phyloP scores from a whole-genome alignment of 2,888 invertebrate genomes.

The Tryphoninae sp. region DNA sequence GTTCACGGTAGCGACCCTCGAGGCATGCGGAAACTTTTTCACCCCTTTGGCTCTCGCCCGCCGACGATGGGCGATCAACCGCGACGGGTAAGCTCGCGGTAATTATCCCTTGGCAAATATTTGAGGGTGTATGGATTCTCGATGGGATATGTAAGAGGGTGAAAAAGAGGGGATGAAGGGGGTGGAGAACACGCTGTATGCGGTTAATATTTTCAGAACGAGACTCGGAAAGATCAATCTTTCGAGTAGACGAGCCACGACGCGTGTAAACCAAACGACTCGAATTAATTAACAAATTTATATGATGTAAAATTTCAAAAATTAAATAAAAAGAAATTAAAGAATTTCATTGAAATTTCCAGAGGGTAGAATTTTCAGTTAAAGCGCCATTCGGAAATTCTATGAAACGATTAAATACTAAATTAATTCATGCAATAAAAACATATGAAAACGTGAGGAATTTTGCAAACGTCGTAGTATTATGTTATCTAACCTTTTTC shows the following conservation, averaged over 20 bases:
- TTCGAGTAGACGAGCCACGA: background rate
- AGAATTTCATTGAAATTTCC: too few species aligned
- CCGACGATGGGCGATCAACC: slow-evolving; percentile 51
- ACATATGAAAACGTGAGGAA: too few species aligned
- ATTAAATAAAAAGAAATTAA: background rate
- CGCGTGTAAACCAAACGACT: background rate
- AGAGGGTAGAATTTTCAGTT: too few species aligned
- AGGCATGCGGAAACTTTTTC: slow-evolving; percentile 52
- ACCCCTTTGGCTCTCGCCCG: slow-evolving; percentile 46
- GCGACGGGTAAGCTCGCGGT: slow-evolving; percentile 57
- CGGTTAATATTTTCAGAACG: slow-evolving; percentile 31
- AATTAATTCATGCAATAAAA: too few species aligned
- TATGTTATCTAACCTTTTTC: slow-evolving; percentile 81
- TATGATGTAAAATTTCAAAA: too few species aligned
- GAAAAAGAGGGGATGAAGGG: slow-evolving; percentile 12
- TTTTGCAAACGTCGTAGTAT: background rate
- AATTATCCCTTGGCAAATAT: slow-evolving; percentile 69
- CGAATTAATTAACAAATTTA: background rate
- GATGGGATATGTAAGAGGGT: slow-evolving; percentile 54
- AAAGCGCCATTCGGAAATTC: too few species aligned
- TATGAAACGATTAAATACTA: too few species aligned
- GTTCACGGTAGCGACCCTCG: slow-evolving; percentile 7
- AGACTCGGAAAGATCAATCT: background rate
- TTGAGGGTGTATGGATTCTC: slow-evolving; percentile 63
- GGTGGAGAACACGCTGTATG: background rate